These are phyloP conservation scores for Tenualosa ilisha DNA, from an alignment of 2,797 vertebrate genomes.

Conservation along the genomic window DNA sequence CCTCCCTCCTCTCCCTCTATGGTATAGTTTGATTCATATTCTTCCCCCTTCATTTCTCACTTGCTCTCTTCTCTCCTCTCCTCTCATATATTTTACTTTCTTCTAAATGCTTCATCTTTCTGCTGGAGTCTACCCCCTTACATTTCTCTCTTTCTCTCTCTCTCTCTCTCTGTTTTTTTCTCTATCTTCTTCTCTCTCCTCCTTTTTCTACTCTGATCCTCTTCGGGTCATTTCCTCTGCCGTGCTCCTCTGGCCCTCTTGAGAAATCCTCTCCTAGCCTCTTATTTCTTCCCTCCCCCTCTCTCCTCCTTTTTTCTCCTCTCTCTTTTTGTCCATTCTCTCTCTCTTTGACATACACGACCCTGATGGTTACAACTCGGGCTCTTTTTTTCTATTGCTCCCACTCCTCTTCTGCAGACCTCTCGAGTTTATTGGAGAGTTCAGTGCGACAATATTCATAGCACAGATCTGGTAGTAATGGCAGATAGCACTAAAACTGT, in stretches of 20 bases:
- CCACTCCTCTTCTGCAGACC: not conserved
- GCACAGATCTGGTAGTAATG: not conserved
- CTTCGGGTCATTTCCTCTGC: not conserved
- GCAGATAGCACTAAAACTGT: constrained; percentile 18
- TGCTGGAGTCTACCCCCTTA: not conserved
- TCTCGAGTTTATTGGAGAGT: constrained; percentile 1
- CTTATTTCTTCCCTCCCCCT: not conserved
- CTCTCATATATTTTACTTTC: not conserved
- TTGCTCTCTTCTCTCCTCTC: not conserved
- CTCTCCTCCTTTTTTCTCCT: not conserved
- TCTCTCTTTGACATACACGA: not conserved
- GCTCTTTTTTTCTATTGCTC: not conserved
- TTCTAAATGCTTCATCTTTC: constrained; percentile 1
- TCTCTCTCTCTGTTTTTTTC: not conserved
- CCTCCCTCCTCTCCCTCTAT: not conserved
- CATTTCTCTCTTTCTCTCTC: not conserved
- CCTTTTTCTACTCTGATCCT: not conserved
- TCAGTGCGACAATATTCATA: not conserved
- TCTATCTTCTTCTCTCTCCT: not conserved
- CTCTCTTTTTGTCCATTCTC: not conserved
- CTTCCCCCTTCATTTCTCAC: not conserved
- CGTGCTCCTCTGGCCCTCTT: not conserved
- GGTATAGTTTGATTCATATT: not conserved
- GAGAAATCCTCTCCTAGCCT: not conserved
- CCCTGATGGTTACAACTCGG: not conserved